Conservation (phyloP, 2,113 vertebrate genomes). For the Odocoileus virginianus region DNA sequence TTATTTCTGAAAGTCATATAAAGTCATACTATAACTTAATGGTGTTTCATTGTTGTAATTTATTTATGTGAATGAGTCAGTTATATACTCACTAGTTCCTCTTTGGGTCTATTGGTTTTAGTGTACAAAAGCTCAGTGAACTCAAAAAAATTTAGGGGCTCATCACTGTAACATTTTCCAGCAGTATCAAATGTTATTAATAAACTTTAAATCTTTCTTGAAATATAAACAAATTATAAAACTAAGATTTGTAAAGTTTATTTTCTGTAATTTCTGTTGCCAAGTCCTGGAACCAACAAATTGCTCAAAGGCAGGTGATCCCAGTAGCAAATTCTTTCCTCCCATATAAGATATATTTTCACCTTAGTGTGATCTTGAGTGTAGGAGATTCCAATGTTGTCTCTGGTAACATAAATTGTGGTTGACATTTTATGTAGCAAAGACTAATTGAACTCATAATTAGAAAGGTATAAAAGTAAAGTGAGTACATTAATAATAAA, state of each 20-base stretch:
- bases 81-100: not conserved
- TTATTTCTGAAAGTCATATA: no score
- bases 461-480: no score
- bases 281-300: not conserved
- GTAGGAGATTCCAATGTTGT: not conserved
- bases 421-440: not conserved
- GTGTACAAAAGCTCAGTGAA: not conserved
- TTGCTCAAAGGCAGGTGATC: not conserved
- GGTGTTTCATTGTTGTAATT: not conserved
- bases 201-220: not conserved
- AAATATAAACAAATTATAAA: not conserved
- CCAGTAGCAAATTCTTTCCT: not conserved
- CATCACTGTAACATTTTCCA: not conserved
- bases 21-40: not conserved
- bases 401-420: not conserved
- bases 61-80: not conserved
- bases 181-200: not conserved
- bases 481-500: no score
- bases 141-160: not conserved
- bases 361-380: not conserved
- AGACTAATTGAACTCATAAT: no score
- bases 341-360: not conserved
- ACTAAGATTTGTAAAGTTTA: not conserved
- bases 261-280: not conserved
- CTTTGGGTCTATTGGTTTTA: not conserved